Conservation (phyloP, 2,113 vertebrate species). For the Phalacrocorax aristotelis region DNA sequence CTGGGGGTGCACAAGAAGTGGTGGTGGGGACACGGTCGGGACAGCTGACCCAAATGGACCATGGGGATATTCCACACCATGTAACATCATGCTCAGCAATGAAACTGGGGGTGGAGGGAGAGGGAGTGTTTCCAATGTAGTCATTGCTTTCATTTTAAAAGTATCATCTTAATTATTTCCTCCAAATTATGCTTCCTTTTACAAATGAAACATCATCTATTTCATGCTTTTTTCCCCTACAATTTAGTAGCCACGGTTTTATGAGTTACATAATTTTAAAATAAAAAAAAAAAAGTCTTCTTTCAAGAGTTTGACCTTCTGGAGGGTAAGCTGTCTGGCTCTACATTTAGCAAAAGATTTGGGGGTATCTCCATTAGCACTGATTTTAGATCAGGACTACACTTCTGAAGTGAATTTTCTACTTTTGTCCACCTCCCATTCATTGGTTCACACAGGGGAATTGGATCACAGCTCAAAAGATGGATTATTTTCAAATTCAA, state of each 20-base stretch:
- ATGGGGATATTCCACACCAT: neutral
- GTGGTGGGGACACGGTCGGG: fast-evolving
- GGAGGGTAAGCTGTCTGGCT: neutral
- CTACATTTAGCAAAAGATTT: neutral
- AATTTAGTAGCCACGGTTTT: neutral
- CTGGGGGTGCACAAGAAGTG: neutral
- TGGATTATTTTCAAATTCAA: neutral
- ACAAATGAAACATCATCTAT: neutral
- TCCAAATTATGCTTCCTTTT: neutral
- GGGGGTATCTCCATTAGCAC: neutral
- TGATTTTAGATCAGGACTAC: neutral
- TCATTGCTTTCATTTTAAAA: neutral
- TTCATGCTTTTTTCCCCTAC: neutral
- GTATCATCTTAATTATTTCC: neutral
- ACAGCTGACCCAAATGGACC: neutral
- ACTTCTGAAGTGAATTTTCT: neutral
- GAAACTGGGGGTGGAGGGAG: neutral
- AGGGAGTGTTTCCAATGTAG: neutral
- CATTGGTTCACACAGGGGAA: neutral
- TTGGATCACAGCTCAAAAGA: neutral
- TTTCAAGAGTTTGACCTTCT: neutral
- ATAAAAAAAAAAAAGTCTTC: neutral
- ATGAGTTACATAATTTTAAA: neutral
- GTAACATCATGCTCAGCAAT: neutral
- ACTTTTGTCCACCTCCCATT: neutral